Conservation (phyloP, 1,140 invertebrate genomes). For the Hestina assimilis region DNA sequence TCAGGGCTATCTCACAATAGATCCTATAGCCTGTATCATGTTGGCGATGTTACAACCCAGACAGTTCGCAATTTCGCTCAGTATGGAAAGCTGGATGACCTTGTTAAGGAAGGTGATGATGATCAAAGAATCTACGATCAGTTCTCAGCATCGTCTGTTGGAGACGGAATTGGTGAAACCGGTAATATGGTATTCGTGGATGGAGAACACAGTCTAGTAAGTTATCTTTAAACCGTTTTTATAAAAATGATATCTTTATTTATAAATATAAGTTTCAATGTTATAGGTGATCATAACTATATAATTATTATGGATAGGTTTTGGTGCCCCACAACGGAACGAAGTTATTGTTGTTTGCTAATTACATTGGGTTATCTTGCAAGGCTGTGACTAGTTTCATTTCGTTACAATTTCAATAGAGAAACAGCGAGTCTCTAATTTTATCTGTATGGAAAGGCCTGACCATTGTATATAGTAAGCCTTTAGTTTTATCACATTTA, state of each 20-base stretch:
- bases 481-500: too few relatives aligned
- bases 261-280: background rate
- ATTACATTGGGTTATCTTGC: too few relatives aligned
- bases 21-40: conserved; percentile 87
- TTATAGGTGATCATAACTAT: too few relatives aligned
- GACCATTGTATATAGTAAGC: too few relatives aligned
- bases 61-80: conserved; percentile 90
- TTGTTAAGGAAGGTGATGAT: conserved; percentile 81
- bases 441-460: too few relatives aligned
- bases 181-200: conserved; percentile 91
- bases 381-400: too few relatives aligned
- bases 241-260: background rate
- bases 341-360: too few relatives aligned
- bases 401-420: too few relatives aligned
- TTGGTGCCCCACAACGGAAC: too few relatives aligned
- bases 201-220: conserved; percentile 90
- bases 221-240: background rate
- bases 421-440: too few relatives aligned
- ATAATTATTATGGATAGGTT: too few relatives aligned
- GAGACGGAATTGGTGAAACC: conserved; percentile 85
- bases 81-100: conserved; percentile 84
- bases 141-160: conserved; percentile 88
- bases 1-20: conserved; percentile 91
- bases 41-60: conserved; percentile 84
- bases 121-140: conserved; percentile 85